Evolutionary conservation across 2,113 vertebrate genomes (phyloP).

Genomic region (Erythrocercus mccallii): DNA sequence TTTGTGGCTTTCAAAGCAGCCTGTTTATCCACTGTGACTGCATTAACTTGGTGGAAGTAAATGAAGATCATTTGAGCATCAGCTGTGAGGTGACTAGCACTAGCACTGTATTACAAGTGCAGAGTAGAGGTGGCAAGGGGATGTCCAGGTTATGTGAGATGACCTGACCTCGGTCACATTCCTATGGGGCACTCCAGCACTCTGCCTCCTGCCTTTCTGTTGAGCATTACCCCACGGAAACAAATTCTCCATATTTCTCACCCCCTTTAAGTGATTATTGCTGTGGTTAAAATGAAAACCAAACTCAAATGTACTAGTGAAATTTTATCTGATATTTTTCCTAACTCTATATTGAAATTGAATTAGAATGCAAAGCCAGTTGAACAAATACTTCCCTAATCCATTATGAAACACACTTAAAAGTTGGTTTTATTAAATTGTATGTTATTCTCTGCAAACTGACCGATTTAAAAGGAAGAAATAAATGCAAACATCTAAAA

Average conservation of each 20-base stretch:
- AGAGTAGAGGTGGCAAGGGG: not conserved
- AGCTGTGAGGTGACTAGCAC: not conserved
- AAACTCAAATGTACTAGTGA: not conserved
- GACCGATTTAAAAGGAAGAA: not conserved
- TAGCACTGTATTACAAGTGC: not conserved
- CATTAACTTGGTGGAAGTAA: not conserved
- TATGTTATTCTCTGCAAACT: constrained; percentile 8
- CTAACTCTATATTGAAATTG: not conserved
- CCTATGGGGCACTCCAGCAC: not conserved
- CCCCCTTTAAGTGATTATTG: not conserved
- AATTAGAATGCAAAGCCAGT: not conserved
- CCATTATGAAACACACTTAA: not conserved
- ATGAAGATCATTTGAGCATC: not conserved
- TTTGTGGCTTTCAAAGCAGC: not conserved
- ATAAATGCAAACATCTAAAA: constrained; percentile 5
- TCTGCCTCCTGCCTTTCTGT: not conserved
- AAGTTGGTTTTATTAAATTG: constrained; percentile 26
- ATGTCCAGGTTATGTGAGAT: not conserved
- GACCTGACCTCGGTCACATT: not conserved
- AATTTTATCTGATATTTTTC: not conserved
- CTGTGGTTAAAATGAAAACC: not conserved
- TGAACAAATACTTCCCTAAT: not conserved
- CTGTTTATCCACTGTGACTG: not conserved
- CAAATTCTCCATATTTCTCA: fast-evolving
- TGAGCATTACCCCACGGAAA: not conserved